phyloP scores from a whole-genome alignment of 2,888 invertebrate genomes.

The Cremastinae sp. region DNA sequence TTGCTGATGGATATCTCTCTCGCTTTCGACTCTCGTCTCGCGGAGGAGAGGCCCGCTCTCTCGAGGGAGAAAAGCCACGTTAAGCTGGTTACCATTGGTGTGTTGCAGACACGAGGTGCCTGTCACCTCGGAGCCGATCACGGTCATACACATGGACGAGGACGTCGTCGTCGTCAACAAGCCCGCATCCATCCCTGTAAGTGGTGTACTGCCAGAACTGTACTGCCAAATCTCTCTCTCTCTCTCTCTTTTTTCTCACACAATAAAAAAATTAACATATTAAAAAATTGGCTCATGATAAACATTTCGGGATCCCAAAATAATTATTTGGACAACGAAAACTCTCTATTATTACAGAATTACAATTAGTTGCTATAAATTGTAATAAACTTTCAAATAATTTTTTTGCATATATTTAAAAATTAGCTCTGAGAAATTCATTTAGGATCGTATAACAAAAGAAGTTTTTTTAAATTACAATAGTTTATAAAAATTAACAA shows the following conservation, averaged over 20 bases:
- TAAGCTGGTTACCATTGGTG: slow-evolving; percentile 80
- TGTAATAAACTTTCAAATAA: no score
- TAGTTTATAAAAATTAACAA: no score
- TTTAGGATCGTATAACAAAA: no score
- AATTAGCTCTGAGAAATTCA: no score
- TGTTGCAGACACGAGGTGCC: slow-evolving; percentile 99
- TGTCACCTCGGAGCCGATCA: slow-evolving; percentile 97
- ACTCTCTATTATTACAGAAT: no score
- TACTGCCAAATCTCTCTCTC: slow-evolving; percentile 76
- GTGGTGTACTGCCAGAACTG: slow-evolving; percentile 87
- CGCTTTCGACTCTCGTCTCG: neutral
- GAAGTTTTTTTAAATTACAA: no score
- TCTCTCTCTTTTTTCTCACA: slow-evolving; percentile 41
- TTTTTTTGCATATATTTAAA: no score
- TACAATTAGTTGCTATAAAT: no score
- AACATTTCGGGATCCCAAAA: no score
- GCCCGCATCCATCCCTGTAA: slow-evolving; percentile 99
- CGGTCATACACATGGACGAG: slow-evolving; percentile 98
- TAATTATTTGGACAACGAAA: no score
- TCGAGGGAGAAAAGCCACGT: slow-evolving; percentile 76
- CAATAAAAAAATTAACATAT: slow-evolving; percentile 18
- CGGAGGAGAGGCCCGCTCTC: slow-evolving; percentile 6
- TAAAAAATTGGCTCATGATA: no score
- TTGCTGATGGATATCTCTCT: neutral
- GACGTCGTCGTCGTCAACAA: slow-evolving; percentile 99